Percentiles rank a stretch among this genome's conserved stretches.
These are phyloP conservation scores for Lasioglossum villosulum DNA, from an alignment of 2,888 invertebrate species.

Conservation along the genomic window DNA sequence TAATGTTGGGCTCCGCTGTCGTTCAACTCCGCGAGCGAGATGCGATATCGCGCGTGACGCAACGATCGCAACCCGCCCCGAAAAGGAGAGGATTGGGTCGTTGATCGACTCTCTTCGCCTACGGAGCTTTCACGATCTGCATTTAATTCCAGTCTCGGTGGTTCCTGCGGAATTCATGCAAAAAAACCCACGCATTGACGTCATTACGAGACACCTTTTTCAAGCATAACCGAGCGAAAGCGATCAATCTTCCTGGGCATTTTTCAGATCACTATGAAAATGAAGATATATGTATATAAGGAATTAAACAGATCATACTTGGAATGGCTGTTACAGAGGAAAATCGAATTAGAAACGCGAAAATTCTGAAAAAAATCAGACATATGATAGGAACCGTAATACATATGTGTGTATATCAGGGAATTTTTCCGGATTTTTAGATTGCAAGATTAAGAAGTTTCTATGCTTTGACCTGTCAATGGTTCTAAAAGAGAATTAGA, in stretches of 20 bases:
- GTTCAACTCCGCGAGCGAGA: slow-evolving; percentile 33
- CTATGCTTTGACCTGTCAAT: background rate
- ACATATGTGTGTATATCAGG: too few species aligned
- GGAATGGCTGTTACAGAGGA: too few species aligned
- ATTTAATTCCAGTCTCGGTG: background rate
- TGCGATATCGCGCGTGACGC: slow-evolving; percentile 50
- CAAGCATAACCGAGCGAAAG: background rate
- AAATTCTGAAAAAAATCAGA: background rate
- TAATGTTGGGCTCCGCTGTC: slow-evolving; percentile 13
- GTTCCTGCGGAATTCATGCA: background rate
- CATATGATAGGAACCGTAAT: too few species aligned
- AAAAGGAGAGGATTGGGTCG: slow-evolving; percentile 11
- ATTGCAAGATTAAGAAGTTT: background rate
- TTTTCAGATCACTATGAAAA: background rate
- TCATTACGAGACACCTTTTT: background rate
- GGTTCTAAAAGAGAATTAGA: background rate
- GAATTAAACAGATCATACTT: background rate
- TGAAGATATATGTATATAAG: background rate
- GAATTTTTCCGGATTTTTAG: background rate
- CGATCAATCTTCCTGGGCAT: background rate
- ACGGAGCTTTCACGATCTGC: background rate
- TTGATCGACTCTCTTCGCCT: slow-evolving; percentile 14
- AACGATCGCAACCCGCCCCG: slow-evolving; percentile 26
- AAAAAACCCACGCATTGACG: background rate
- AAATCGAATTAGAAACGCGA: background rate